Conservation (phyloP, 2,888 invertebrate species). For the Synergus itoensis region DNA sequence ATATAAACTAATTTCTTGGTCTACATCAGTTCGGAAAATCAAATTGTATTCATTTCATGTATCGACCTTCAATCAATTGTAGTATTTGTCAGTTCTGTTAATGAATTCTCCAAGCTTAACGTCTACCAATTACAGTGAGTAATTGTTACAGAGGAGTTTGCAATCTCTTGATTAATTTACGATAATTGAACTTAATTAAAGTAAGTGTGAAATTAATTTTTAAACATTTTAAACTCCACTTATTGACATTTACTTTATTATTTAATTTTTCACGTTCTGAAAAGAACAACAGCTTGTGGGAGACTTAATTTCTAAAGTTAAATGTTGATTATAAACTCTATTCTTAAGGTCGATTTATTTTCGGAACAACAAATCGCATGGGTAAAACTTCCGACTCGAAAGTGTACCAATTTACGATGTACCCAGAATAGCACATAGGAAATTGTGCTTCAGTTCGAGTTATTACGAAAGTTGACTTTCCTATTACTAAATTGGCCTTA, state of each 20-base stretch:
- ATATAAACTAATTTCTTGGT: background rate
- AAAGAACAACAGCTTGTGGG: background rate
- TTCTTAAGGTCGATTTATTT: background rate
- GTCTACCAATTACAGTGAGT: background rate
- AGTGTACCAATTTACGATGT: constrained; percentile 2
- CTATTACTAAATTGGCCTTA: constrained; percentile 36
- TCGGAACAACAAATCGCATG: background rate
- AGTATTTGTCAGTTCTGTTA: constrained; percentile 19
- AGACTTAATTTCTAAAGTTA: background rate
- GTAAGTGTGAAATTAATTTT: background rate
- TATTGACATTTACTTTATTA: too few species aligned
- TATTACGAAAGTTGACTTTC: constrained; percentile 36
- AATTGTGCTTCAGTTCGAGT: constrained; percentile 29
- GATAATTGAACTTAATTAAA: constrained; percentile 8
- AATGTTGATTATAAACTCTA: background rate
- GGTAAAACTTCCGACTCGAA: background rate
- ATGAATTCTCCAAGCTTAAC: constrained; percentile 28
- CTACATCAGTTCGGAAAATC: background rate
- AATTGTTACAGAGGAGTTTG: background rate
- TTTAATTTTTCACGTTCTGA: too few species aligned
- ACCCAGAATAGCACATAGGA: constrained; percentile 10
- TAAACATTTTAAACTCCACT: too few species aligned
- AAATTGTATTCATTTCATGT: background rate
- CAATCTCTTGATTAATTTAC: constrained; percentile 13
- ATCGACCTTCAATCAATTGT: background rate